Evolutionary conservation across 2,888 invertebrate genomes (phyloP), one percentile per base, ranked within the genome.

Genomic region (Microdon myrmicae): DNA sequence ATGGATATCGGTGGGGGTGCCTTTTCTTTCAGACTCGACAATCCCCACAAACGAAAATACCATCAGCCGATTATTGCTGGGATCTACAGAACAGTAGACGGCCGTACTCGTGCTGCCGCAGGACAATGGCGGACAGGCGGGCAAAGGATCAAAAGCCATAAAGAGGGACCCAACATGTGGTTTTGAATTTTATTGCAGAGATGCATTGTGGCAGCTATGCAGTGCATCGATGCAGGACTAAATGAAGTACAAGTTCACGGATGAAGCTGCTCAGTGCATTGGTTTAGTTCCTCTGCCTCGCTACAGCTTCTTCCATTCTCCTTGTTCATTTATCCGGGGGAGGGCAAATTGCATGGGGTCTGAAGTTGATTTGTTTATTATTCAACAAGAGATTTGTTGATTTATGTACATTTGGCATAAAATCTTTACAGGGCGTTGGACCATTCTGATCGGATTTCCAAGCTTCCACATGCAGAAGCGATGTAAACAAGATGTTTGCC

Each of bases 161-260:
- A n/a, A n/a, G n/a, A n/a, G n/a, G n/a, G n/a, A n/a, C n/a, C n/a
- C 58, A 58, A 47, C 64, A 64, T 64, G 58, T 58, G 56, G 64
- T 64, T 64, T 64, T 41, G 41, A 58, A 47, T 58, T 64, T 58
- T 43, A 64, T 47, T 58, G 56, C 51, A 58, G 17, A 47, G 49
- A 64, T 61, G 38, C 44, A 47, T 32, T 38, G 32, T 41, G 45
- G 23, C 38, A 9, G 13, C 29, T 17, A 8, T 39, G 59, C 47
- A 37, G 14, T 26, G 3, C 38, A 19, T 28, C 38, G 55, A 48
- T 44, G 31, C 23, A 48, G 32, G 34, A 39, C 43, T 60, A 48
- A 60, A 60, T 60, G 55, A 58, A 51, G 51, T 49, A 28, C 49
- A 51, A 49, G 49, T 45, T 44, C 58, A 58, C 39, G 49, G 32